Percentiles rank a stretch among this genome's conserved stretches.
These are phyloP conservation scores for Araneus ventricosus DNA, from an alignment of 1,140 invertebrate genomes.

Conservation along the genomic window DNA sequence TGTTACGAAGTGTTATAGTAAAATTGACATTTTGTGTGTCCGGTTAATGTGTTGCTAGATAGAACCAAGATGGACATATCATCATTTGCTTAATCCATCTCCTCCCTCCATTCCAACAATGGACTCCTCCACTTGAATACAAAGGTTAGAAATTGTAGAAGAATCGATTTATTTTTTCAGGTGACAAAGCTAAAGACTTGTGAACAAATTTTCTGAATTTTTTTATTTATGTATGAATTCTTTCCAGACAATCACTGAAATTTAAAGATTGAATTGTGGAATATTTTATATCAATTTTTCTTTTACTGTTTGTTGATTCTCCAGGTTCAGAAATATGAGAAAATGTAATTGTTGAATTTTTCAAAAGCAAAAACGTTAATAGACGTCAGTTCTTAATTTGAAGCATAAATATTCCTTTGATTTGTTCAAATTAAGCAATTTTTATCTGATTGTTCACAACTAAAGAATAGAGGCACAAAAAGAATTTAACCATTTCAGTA, in stretches of 20 bases:
- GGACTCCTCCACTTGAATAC: neutral
- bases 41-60: conserved; percentile 6
- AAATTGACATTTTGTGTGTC: conserved; percentile 47
- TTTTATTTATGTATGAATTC: neutral
- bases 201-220: neutral
- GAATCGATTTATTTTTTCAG: neutral
- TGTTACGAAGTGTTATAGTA: neutral
- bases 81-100: conserved; percentile 24
- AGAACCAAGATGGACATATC: conserved; percentile 74
- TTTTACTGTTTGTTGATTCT: no score
- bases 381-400: no score
- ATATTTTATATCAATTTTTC: no score
- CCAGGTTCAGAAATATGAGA: no score
- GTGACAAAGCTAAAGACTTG: neutral
- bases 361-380: no score
- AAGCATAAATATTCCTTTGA: no score
- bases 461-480: no score
- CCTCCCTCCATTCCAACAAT: neutral
- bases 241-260: neutral
- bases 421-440: no score
- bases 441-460: no score
- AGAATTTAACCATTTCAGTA: no score
- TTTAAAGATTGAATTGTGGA: neutral
- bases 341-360: no score
- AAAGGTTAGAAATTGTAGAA: neutral